Evolutionary conservation across 2,113 vertebrate species (phyloP), one percentile per base, ranked within the genome.

Genomic region (Bos javanicus): DNA sequence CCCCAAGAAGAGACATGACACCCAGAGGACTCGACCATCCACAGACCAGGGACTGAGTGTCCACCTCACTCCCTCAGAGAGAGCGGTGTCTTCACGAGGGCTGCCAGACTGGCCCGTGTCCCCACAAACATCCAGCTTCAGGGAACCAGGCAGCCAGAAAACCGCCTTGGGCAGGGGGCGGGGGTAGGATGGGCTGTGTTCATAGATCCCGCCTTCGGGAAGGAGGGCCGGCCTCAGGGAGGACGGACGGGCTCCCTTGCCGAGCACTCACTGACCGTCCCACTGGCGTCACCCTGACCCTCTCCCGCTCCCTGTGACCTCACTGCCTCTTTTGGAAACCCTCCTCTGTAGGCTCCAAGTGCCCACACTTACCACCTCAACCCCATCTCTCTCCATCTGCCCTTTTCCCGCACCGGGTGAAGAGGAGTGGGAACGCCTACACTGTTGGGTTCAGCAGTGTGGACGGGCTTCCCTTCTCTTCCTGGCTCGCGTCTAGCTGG

Each of bases 111-210:
- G 62, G 62, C 3, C 62, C 8, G 2, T 19, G n/a, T 71, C 67
- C 67, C 67, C 67, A 36, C 17, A 23, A 71, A 71, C 17, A 71
- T 11, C 9, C 64, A 71, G 64, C 64, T 9, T 71, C 64, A 11
- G 64, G n/a, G 17, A 36, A 71, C 64, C 64, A 23, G 33, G 17
- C 4, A 36, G 67, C 36, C n/a, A 71, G 30, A 36, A 36, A 71
- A 36, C n/a, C 1, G 17, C 67, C 67, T 71, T 12, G 7, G 23
- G 9, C 4, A 0, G 56, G 64, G 64, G 64, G 2, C 0, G 30
- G 28, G 30, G 13, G 30, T 6, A 3, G 3, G 7, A 6, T 33
- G 62, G 62, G 16, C 64, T 71, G 64, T 71, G 64, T 71, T 36
- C n/a, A 33, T 11, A 36, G 64, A 36, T 36, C 3, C 30, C 1